Conservation (phyloP, 2,888 invertebrate genomes). For the Caenorhabditis macrosperma region DNA sequence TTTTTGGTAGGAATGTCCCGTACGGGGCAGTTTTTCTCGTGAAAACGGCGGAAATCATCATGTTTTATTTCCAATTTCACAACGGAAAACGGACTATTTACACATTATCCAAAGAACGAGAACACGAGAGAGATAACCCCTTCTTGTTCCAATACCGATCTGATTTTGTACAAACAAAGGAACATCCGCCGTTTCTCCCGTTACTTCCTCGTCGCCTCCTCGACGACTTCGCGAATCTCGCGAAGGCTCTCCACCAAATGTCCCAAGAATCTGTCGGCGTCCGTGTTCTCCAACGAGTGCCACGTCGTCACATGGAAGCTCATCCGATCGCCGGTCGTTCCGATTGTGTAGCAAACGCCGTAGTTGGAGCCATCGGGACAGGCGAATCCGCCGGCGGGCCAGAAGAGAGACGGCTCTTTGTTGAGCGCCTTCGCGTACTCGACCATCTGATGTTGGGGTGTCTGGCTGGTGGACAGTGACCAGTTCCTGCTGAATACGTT, state of each 20-base stretch:
- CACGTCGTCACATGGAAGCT: slow-evolving; percentile 74
- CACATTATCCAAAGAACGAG: neutral
- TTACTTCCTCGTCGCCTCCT: slow-evolving; percentile 55
- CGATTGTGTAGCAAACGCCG: slow-evolving; percentile 76
- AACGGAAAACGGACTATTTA: neutral
- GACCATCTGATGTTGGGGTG: slow-evolving; percentile 75
- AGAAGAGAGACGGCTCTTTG: slow-evolving; percentile 70
- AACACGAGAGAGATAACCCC: no score
- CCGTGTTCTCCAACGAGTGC: slow-evolving; percentile 68
- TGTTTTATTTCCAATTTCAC: no score
- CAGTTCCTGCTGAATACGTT: slow-evolving; percentile 96
- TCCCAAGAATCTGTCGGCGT: slow-evolving; percentile 63
- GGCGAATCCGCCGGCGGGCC: slow-evolving; percentile 76
- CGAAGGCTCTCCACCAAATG: slow-evolving; percentile 62
- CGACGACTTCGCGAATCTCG: slow-evolving; percentile 67
- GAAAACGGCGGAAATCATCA: no score
- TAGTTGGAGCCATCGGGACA: slow-evolving; percentile 75
- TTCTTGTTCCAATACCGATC: neutral
- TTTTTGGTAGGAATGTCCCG: no score
- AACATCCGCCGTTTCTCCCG: neutral
- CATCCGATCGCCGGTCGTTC: slow-evolving; percentile 70
- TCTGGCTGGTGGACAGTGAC: slow-evolving; percentile 83
- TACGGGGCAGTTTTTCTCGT: no score
- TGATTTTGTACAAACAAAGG: slow-evolving; percentile 13
- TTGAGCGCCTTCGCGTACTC: slow-evolving; percentile 69